A percentile compares a stretch with the other conserved stretches of the same genome.
Evolutionary conservation across 1,140 invertebrate species (phyloP).

Genomic region (Zeugodacus cucurbitae): DNA sequence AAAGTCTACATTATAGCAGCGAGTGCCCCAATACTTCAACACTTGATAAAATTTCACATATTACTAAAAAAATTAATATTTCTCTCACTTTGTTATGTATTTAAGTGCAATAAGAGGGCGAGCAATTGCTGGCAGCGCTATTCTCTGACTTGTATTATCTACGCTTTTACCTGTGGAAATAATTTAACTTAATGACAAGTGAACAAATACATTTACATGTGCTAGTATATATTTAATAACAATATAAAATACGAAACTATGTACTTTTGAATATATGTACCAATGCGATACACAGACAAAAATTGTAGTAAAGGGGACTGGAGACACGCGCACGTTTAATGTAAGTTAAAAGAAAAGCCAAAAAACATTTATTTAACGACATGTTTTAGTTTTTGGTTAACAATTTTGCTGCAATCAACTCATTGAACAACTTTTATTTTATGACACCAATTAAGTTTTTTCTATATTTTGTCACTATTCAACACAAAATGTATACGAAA

Average conservation of each 20-base stretch:
- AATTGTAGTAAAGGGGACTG: neutral
- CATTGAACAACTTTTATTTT: neutral
- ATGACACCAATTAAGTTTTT: neutral
- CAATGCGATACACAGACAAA: neutral
- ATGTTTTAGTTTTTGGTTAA: neutral
- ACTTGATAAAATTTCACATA: too few species aligned
- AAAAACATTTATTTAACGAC: too few species aligned
- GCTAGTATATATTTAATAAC: neutral
- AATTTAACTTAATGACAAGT: neutral
- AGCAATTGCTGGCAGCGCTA: neutral
- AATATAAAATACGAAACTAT: neutral
- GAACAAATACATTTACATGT: neutral
- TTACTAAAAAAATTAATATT: too few species aligned
- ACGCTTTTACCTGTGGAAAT: neutral
- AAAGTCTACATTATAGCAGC: too few species aligned
- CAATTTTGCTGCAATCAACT: neutral
- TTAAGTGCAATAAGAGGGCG: neutral
- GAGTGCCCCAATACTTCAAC: too few species aligned
- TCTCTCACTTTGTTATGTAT: too few species aligned
- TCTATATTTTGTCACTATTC: too few species aligned
- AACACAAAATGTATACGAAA: too few species aligned
- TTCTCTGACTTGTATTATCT: conserved; percentile 12
- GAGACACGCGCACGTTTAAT: neutral
- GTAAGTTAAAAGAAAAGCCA: neutral
- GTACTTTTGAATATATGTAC: neutral